A percentile compares a stretch with the other conserved stretches of the same genome.
Evolutionary conservation across 2,113 vertebrate genomes (phyloP).

Genomic region (Catagonus wagneri): DNA sequence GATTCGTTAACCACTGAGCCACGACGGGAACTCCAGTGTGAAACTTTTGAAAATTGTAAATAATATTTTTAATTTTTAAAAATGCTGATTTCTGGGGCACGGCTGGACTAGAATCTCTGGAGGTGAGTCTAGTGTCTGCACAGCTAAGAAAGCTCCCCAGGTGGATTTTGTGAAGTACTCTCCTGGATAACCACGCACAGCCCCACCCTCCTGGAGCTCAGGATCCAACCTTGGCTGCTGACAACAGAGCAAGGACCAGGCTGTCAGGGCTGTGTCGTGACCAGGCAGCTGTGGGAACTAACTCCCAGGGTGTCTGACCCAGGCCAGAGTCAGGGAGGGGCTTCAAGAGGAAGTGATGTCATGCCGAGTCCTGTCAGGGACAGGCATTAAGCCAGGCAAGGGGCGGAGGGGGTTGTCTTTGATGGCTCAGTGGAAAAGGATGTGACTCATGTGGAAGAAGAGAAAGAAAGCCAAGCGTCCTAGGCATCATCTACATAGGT

Average conservation of each 20-base stretch:
- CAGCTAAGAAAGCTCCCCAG: background rate
- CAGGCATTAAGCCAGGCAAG: background rate
- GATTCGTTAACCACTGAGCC: too few relatives aligned
- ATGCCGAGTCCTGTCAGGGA: background rate
- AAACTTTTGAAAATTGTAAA: too few relatives aligned
- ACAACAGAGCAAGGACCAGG: background rate
- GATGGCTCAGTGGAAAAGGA: background rate
- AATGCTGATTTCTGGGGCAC: background rate
- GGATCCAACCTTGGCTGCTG: background rate
- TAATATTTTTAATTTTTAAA: background rate
- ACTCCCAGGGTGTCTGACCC: too few relatives aligned
- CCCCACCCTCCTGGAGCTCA: background rate
- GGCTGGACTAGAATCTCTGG: background rate
- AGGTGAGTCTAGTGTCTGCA: background rate
- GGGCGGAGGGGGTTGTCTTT: background rate
- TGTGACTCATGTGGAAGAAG: background rate
- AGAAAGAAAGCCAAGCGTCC: background rate
- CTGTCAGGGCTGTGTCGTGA: rapidly evolving
- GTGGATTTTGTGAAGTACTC: background rate
- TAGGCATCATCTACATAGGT: background rate
- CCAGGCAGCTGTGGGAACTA: background rate
- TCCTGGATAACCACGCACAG: background rate
- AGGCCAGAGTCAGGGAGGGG: background rate
- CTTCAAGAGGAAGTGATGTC: background rate
- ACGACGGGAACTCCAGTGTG: too few relatives aligned